Percentiles rank a stretch among this genome's conserved stretches.
Conservation (phyloP, 2,888 invertebrate species). For the Cataglyphis rosenhaueri region DNA sequence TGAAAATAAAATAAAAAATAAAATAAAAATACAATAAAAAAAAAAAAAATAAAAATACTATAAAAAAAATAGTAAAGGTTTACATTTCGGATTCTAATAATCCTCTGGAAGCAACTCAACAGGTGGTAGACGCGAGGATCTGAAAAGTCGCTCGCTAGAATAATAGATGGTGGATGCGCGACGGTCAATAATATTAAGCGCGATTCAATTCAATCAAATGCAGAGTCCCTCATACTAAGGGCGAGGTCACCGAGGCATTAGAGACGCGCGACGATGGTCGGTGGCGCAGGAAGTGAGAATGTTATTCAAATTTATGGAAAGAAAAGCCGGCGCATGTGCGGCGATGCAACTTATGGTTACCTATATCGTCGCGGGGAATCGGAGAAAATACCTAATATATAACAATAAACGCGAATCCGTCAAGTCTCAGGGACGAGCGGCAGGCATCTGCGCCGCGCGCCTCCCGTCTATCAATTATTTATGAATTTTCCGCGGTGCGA, state of each 20-base stretch:
- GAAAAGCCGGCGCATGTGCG: constrained; percentile 52
- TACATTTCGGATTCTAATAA: background rate
- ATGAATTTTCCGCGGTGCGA: constrained; percentile 70
- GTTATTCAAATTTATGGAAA: constrained; percentile 80
- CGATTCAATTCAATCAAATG: constrained; percentile 64
- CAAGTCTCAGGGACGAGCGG: constrained; percentile 62
- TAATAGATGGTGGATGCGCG: constrained; percentile 23
- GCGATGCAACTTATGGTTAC: constrained; percentile 76
- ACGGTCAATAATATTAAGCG: constrained; percentile 63
- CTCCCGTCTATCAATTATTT: constrained; percentile 71
- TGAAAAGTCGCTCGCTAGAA: background rate
- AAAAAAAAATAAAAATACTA: too few relatives aligned
- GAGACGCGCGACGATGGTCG: constrained; percentile 40
- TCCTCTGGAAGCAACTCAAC: background rate
- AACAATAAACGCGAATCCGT: constrained; percentile 73
- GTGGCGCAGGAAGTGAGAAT: constrained; percentile 74
- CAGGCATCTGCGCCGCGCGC: constrained; percentile 11
- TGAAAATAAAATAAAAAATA: too few relatives aligned
- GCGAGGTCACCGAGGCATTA: constrained; percentile 69
- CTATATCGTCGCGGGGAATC: constrained; percentile 74
- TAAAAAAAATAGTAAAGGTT: background rate
- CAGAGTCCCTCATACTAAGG: constrained; percentile 71
- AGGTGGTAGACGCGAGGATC: background rate
- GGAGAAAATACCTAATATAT: constrained; percentile 70
- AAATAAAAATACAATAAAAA: too few relatives aligned